Percentiles rank a stretch among this genome's conserved stretches.
Evolutionary conservation across 2,797 vertebrate genomes (phyloP).

Genomic region (Hylomyscus alleni): DNA sequence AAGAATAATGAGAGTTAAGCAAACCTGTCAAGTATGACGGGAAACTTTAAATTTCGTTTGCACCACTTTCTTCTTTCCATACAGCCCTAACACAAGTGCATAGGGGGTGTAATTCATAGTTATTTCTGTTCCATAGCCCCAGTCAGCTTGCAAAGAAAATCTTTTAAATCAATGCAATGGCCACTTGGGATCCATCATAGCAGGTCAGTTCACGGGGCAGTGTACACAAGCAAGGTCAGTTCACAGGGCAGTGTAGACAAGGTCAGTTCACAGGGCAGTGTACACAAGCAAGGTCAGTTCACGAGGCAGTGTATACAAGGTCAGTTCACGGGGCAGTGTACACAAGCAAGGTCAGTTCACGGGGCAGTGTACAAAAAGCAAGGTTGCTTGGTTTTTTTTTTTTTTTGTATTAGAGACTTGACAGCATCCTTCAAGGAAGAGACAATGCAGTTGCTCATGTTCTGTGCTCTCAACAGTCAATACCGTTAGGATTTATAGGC

Average conservation of each 20-base stretch:
- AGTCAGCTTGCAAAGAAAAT: not conserved
- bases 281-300: not conserved
- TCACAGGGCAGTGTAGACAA: too few relatives aligned
- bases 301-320: too few relatives aligned
- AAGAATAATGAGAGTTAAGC: not conserved
- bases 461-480: fast-evolving
- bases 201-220: not conserved
- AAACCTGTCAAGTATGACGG: not conserved
- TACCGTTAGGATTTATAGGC: too few relatives aligned
- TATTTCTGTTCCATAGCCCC: not conserved
- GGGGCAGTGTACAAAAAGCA: not conserved
- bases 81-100: not conserved
- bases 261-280: not conserved
- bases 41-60: not conserved
- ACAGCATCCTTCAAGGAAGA: not conserved
- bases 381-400: not conserved
- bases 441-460: fast-evolving
- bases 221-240: not conserved
- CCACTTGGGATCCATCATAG: not conserved
- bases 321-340: not conserved
- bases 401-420: not conserved
- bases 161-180: not conserved
- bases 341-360: not conserved
- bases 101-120: not conserved
- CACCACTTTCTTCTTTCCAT: not conserved